phyloP scores from a whole-genome alignment of 2,888 invertebrate species.

The Lithophane socia region DNA sequence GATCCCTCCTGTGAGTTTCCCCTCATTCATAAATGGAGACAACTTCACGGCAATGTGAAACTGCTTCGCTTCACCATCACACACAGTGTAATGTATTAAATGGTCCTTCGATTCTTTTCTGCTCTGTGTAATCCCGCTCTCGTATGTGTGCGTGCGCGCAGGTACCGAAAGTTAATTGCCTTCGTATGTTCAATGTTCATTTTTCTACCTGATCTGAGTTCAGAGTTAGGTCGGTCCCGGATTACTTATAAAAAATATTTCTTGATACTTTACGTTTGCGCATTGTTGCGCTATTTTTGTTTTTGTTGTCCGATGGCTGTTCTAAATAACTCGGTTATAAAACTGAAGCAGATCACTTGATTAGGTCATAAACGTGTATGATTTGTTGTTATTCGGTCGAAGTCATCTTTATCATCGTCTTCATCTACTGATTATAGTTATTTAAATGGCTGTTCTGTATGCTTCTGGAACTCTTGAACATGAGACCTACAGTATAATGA shows the following conservation, averaged over 20 bases:
- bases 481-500: no score
- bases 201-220: conserved; percentile 83
- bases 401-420: background rate
- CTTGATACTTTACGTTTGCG: conserved; percentile 62
- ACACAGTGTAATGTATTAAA: background rate
- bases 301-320: conserved; percentile 25
- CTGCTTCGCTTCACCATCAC: background rate
- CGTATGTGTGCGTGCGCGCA: conserved; percentile 79
- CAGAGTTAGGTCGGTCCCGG: conserved; percentile 71
- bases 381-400: conserved; percentile 30
- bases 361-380: conserved; percentile 53
- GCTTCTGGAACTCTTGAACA: background rate
- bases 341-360: conserved; percentile 27
- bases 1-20: background rate
- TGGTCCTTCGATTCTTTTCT: conserved; percentile 39
- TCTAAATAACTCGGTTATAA: conserved; percentile 56
- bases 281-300: conserved; percentile 57
- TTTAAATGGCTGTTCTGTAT: background rate
- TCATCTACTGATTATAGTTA: background rate
- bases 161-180: conserved; percentile 89
- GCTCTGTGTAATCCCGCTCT: conserved; percentile 6
- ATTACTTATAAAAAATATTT: conserved; percentile 64
- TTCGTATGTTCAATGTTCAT: conserved; percentile 88
- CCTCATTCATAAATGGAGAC: background rate
- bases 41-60: no score